These are phyloP conservation scores for Tragopan temminckii DNA, from an alignment of 2,797 vertebrate species.

Conservation along the genomic window DNA sequence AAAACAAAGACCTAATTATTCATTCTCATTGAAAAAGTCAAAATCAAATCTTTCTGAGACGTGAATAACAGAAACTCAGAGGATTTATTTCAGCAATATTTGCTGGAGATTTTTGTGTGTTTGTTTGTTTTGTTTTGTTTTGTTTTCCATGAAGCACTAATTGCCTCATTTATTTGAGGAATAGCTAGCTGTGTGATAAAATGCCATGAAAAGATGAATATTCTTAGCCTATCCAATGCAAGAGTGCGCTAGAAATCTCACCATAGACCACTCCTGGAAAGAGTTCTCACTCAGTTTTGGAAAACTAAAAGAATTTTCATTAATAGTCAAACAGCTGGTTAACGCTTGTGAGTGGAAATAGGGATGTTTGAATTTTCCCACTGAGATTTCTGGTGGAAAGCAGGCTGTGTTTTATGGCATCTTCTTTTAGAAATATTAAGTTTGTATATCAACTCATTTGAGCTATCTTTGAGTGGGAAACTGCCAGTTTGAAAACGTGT, in stretches of 20 bases:
- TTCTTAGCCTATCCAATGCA: neutral
- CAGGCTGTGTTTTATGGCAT: neutral
- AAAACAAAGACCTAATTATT: constrained; percentile 38
- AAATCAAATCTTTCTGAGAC: neutral
- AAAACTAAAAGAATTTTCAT: constrained; percentile 46
- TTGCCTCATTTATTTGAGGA: neutral
- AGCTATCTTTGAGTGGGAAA: neutral
- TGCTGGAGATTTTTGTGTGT: neutral
- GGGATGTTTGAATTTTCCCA: neutral
- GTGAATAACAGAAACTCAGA: neutral
- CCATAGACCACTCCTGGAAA: constrained; percentile 36
- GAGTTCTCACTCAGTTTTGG: constrained; percentile 10
- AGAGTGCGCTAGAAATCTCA: constrained; percentile 6
- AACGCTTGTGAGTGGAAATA: constrained; percentile 21
- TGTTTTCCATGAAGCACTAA: neutral
- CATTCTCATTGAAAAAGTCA: neutral
- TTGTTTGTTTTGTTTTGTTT: neutral
- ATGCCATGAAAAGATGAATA: constrained; percentile 7
- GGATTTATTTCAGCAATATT: neutral
- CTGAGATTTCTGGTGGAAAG: constrained; percentile 24
- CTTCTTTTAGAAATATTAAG: neutral
- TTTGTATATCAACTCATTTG: neutral
- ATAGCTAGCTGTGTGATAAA: constrained; percentile 20
- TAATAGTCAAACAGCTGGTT: constrained; percentile 22
- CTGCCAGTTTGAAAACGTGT: neutral